Evolutionary conservation across 1,140 invertebrate genomes (phyloP).

Genomic region (Brachionus rubens): DNA sequence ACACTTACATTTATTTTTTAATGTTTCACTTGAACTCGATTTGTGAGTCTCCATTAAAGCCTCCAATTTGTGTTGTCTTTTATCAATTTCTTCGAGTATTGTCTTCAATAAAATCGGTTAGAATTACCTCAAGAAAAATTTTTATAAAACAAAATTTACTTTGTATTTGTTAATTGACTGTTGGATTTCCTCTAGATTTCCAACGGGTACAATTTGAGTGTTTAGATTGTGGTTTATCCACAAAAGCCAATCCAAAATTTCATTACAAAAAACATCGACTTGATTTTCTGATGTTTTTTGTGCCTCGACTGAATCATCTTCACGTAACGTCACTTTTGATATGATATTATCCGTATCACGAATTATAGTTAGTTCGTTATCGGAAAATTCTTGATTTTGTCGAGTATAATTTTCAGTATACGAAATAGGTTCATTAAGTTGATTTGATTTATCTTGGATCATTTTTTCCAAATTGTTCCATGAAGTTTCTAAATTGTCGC

Average conservation of each 20-base stretch:
- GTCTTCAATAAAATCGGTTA: background rate
- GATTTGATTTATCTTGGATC: background rate
- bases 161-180: slow-evolving; percentile 21
- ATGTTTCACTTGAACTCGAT: background rate
- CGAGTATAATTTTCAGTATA: too few relatives aligned
- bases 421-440: background rate
- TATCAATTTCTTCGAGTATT: background rate
- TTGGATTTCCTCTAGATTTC: background rate
- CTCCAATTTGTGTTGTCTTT: background rate
- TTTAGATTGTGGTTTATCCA: slow-evolving; percentile 26
- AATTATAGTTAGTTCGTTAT: background rate
- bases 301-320: background rate
- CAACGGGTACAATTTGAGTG: slow-evolving; percentile 18
- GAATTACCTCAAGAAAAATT: background rate
- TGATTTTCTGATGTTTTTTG: background rate
- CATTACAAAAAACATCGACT: background rate
- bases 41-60: background rate
- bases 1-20: too few relatives aligned
- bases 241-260: background rate
- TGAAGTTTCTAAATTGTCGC: background rate
- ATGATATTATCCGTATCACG: background rate
- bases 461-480: slow-evolving; percentile 11
- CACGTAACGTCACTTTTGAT: background rate
- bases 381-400: background rate
- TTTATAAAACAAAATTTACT: background rate